These are phyloP conservation scores for Pachliopta kotzebuea DNA, from an alignment of 2,888 invertebrate species.

Conservation along the genomic window DNA sequence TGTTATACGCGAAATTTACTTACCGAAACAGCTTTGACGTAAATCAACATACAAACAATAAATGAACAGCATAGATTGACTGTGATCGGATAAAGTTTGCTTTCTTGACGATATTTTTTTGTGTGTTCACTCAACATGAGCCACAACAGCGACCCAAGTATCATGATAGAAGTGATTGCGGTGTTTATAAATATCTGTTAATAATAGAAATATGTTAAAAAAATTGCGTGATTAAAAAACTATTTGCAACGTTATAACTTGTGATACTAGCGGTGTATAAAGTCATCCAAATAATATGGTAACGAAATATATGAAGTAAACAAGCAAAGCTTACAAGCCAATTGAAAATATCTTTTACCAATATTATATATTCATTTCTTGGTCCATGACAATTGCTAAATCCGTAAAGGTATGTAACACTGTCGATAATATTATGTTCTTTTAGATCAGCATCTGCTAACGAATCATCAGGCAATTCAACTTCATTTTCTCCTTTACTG, in stretches of 20 bases:
- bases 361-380: slow-evolving; percentile 72
- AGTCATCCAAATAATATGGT: too few species aligned
- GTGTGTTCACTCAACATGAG: slow-evolving; percentile 66
- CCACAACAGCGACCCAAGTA: slow-evolving; percentile 58
- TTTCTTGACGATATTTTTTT: slow-evolving; percentile 62
- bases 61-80: slow-evolving; percentile 83
- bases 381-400: slow-evolving; percentile 74
- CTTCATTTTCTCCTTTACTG: slow-evolving; percentile 59
- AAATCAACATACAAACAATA: slow-evolving; percentile 81
- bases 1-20: slow-evolving; percentile 37
- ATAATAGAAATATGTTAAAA: neutral
- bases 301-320: too few species aligned
- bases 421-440: slow-evolving; percentile 86
- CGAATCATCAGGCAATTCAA: slow-evolving; percentile 82
- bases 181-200: slow-evolving; percentile 65
- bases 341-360: slow-evolving; percentile 53
- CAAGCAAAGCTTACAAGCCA: too few species aligned
- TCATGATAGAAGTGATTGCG: slow-evolving; percentile 54
- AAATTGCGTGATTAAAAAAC: neutral
- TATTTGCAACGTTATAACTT: neutral
- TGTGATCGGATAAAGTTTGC: slow-evolving; percentile 79
- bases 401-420: slow-evolving; percentile 86
- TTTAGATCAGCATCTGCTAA: slow-evolving; percentile 83
- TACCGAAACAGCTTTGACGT: slow-evolving; percentile 84
- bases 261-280: too few species aligned